phyloP scores from a whole-genome alignment of 1,140 invertebrate genomes.

The Macrobrachium rosenbergii region DNA sequence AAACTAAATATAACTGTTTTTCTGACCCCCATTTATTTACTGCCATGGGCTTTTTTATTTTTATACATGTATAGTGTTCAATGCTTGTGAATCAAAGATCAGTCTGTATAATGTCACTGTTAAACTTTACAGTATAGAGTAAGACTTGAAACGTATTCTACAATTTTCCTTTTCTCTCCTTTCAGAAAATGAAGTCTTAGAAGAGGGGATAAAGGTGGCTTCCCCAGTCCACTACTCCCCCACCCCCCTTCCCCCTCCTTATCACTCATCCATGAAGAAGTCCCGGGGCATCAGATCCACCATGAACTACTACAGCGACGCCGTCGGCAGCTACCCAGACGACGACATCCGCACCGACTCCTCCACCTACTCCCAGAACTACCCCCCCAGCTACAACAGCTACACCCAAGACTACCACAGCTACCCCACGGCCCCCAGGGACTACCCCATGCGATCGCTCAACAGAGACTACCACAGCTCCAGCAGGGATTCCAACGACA shows the following conservation, averaged over 20 bases:
- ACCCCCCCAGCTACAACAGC: not conserved
- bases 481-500: not conserved
- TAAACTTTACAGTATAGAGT: too few species aligned
- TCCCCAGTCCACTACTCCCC: not conserved
- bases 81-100: too few species aligned
- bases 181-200: slow-evolving; percentile 6
- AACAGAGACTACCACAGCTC: slow-evolving; percentile 27
- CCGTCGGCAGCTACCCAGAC: not conserved
- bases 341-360: not conserved
- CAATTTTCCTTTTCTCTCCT: not conserved
- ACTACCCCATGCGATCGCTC: slow-evolving; percentile 38
- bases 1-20: too few species aligned
- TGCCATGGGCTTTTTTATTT: too few species aligned
- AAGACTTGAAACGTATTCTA: not conserved
- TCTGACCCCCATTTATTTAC: too few species aligned
- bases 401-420: slow-evolving; percentile 38
- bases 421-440: slow-evolving; percentile 45
- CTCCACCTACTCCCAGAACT: not conserved
- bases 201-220: not conserved
- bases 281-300: slow-evolving; percentile 34
- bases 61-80: too few species aligned
- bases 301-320: slow-evolving; percentile 34
- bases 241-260: not conserved
- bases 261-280: slow-evolving; percentile 30
- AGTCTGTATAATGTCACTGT: too few species aligned